These are phyloP conservation scores for Eulemur rufifrons DNA, from an alignment of 2,113 vertebrate genomes.

Conservation along the genomic window DNA sequence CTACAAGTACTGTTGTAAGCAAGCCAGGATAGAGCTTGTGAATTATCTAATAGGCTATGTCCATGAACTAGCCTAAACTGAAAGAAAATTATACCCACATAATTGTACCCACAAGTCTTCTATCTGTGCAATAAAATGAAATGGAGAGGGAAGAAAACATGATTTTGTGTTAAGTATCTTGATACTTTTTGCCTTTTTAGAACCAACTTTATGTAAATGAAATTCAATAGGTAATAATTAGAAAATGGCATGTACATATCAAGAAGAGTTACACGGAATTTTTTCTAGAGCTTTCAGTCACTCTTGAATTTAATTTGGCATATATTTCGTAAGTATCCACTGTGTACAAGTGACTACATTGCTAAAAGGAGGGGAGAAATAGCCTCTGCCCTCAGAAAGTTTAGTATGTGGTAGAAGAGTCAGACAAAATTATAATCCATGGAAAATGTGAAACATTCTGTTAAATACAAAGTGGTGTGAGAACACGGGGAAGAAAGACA, in stretches of 20 bases:
- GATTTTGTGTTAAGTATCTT: not conserved
- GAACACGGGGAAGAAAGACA: not conserved
- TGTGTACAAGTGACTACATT: not conserved
- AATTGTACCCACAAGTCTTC: not conserved
- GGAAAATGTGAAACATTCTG: not conserved
- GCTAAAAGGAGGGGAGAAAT: not conserved
- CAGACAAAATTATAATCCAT: not conserved
- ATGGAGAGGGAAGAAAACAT: not conserved
- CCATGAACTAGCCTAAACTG: not conserved
- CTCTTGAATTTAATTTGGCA: not conserved
- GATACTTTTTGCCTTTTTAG: not conserved
- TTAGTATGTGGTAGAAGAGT: not conserved
- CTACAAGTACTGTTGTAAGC: not conserved
- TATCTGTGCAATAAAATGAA: conserved; percentile 2
- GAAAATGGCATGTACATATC: not conserved
- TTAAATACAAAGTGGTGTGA: not conserved
- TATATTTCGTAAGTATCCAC: not conserved
- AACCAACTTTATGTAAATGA: not conserved
- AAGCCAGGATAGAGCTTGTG: not conserved
- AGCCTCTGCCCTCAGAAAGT: not conserved
- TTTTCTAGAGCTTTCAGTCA: not conserved
- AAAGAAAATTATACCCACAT: not conserved
- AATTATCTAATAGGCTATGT: not conserved
- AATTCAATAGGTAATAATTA: not conserved
- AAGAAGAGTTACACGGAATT: not conserved